Conservation (phyloP, 2,113 vertebrate genomes). For the Paratilapia polleni region DNA sequence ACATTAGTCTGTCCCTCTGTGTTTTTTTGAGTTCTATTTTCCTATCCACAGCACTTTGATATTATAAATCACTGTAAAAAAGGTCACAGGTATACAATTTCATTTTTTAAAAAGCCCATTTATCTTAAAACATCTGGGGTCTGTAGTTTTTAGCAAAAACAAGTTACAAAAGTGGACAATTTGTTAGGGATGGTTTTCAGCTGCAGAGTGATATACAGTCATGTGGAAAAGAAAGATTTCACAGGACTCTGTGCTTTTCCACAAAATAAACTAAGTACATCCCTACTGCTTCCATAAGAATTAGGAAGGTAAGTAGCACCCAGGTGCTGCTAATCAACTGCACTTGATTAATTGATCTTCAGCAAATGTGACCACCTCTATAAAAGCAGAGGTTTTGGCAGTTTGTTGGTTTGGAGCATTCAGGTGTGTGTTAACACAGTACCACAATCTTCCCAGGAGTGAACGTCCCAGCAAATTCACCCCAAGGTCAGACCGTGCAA, state of each 20-base stretch:
- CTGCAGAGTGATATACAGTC: too few relatives aligned
- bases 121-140: background rate
- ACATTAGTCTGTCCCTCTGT: too few relatives aligned
- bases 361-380: too few relatives aligned
- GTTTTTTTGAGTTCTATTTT: background rate
- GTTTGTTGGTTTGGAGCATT: too few relatives aligned
- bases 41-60: background rate
- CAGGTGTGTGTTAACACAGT: background rate
- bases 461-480: accelerated
- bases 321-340: background rate
- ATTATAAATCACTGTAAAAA: too few relatives aligned
- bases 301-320: background rate
- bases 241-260: background rate
- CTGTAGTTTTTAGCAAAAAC: background rate
- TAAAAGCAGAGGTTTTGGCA: too few relatives aligned
- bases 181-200: too few relatives aligned
- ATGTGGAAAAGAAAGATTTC: background rate
- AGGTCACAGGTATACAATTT: too few relatives aligned
- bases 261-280: background rate
- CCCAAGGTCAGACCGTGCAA: background rate
- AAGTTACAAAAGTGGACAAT: too few relatives aligned
- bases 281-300: background rate
- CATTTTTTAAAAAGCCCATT: background rate
- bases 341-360: background rate
- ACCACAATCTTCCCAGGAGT: background rate